Conservation (phyloP, 2,113 vertebrate species). For the Chaetura pelagica region DNA sequence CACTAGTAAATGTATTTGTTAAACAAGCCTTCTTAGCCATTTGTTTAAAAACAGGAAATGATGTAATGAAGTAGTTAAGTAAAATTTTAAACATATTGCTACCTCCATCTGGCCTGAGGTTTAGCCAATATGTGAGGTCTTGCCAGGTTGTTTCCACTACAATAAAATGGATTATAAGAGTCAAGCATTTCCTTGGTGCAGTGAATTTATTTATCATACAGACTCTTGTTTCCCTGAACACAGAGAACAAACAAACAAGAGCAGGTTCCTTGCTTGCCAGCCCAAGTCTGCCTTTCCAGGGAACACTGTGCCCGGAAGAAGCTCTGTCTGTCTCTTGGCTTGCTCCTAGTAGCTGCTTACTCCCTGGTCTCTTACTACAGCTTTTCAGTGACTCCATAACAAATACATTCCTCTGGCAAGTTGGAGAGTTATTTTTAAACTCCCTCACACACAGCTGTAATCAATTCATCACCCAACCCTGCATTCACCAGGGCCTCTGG, state of each 20-base stretch:
- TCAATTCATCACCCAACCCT: background rate
- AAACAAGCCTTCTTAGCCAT: background rate
- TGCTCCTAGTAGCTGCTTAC: background rate
- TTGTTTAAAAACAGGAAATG: constrained; percentile 6
- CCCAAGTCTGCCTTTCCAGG: background rate
- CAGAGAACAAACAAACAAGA: constrained; percentile 41
- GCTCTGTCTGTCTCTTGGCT: constrained; percentile 21
- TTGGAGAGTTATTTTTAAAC: constrained; percentile 46
- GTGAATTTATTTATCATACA: background rate
- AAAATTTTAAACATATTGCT: constrained; percentile 22
- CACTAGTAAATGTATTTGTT: background rate
- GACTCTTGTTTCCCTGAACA: constrained; percentile 32
- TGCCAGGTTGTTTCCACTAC: constrained; percentile 20
- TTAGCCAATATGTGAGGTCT: background rate
- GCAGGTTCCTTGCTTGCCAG: background rate
- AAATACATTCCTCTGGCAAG: constrained; percentile 55
- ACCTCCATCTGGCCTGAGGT: background rate
- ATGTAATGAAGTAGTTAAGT: background rate
- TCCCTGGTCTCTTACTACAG: constrained; percentile 17
- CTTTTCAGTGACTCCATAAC: constrained; percentile 35
- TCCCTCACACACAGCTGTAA: constrained; percentile 27
- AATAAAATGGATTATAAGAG: background rate
- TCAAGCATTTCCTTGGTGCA: constrained; percentile 2
- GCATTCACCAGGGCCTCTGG: background rate
- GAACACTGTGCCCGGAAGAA: background rate